A percentile compares a stretch with the other conserved stretches of the same genome.
phyloP scores from a whole-genome alignment of 2,113 vertebrate species.

The Tautogolabrus adspersus region DNA sequence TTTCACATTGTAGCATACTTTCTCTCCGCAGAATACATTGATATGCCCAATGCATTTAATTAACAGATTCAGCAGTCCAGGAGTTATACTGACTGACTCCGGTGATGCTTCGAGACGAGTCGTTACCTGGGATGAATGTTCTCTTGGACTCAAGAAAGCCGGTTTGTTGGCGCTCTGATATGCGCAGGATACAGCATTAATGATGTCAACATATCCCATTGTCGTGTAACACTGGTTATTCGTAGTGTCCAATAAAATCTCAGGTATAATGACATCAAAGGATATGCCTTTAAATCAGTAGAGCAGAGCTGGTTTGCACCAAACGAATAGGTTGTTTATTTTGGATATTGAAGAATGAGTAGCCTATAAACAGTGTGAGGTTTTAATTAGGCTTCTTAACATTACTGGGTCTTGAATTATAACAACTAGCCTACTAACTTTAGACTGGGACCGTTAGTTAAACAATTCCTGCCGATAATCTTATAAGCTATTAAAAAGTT shows the following conservation, averaged over 20 bases:
- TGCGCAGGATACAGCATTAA: constrained; percentile 31
- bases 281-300: constrained; percentile 7
- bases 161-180: constrained; percentile 3
- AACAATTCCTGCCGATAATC: no score
- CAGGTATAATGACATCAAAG: constrained; percentile 55
- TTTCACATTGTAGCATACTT: constrained; percentile 59
- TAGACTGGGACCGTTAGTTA: no score
- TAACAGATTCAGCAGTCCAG: background rate
- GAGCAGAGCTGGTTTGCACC: background rate
- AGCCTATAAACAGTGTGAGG: no score
- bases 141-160: background rate
- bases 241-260: constrained; percentile 57
- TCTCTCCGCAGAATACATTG: constrained; percentile 38
- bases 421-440: no score
- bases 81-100: constrained; percentile 26
- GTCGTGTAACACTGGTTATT: constrained; percentile 32
- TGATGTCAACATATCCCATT: constrained; percentile 39
- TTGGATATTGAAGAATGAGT: background rate
- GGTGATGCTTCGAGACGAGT: constrained; percentile 8
- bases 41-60: constrained; percentile 32
- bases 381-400: no score
- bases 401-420: no score
- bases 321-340: background rate
- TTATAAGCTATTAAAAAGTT: no score
- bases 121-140: background rate